These are phyloP conservation scores for Acholoe squamosa DNA, from an alignment of 2,888 invertebrate species.

Conservation along the genomic window DNA sequence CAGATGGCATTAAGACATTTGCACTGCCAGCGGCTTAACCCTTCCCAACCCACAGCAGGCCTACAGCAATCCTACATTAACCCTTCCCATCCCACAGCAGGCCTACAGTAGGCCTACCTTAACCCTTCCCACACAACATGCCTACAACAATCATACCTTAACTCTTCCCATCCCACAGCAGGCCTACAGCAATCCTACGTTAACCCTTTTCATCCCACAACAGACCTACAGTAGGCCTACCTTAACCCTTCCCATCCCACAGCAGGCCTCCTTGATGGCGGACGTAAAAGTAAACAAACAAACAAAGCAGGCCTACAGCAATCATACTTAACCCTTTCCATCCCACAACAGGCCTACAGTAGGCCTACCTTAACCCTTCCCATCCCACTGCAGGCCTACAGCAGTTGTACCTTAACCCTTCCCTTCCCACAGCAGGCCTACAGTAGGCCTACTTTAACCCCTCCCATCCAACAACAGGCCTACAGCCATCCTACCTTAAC, in stretches of 20 bases:
- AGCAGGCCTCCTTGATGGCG: no score
- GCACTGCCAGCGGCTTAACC: slow-evolving; percentile 37
- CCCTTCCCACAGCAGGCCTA: background rate
- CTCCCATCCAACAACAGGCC: no score
- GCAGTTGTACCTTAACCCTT: background rate
- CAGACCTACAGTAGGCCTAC: background rate
- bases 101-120: background rate
- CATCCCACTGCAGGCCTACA: background rate
- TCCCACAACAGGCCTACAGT: background rate
- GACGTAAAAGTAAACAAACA: no score
- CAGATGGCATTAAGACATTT: slow-evolving; percentile 44
- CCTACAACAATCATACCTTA: background rate
- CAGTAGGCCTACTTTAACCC: background rate
- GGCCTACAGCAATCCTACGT: background rate
- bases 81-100: background rate
- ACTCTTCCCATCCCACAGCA: background rate
- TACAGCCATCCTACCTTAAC: no score
- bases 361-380: background rate
- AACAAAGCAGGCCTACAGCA: no score
- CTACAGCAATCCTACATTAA: background rate
- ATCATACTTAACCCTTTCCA: no score
- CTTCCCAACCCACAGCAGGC: background rate
- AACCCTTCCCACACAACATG: background rate
- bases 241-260: background rate
- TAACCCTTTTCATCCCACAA: background rate